Conservation (phyloP, 2,113 vertebrate genomes). For the Marmota flaviventris region DNA sequence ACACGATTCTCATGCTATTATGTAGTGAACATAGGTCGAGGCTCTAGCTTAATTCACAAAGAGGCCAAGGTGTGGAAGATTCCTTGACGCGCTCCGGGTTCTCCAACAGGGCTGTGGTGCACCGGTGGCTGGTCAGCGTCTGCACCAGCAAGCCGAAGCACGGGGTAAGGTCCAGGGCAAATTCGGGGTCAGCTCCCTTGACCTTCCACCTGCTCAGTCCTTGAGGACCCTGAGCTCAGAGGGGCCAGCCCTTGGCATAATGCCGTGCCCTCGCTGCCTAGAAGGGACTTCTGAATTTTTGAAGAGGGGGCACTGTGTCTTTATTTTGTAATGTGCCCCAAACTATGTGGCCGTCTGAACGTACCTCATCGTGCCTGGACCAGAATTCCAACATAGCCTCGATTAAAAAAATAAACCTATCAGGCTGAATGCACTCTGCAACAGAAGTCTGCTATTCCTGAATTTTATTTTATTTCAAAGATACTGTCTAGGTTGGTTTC, state of each 20-base stretch:
- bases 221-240: neutral
- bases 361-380: neutral
- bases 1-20: neutral
- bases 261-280: neutral
- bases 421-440: neutral
- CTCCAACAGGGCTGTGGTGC: fast-evolving
- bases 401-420: neutral
- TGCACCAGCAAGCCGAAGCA: no score
- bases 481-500: neutral
- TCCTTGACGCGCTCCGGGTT: fast-evolving
- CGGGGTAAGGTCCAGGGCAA: fast-evolving
- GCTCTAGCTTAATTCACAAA: neutral
- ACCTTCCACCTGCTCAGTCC: fast-evolving
- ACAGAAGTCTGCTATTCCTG: neutral
- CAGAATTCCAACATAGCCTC: neutral
- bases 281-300: neutral
- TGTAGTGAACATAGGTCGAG: fast-evolving
- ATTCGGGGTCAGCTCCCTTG: fast-evolving
- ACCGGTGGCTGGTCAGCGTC: fast-evolving
- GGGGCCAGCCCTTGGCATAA: neutral
- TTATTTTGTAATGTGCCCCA: neutral
- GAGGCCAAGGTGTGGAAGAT: neutral
- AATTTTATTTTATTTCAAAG: neutral
- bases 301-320: fast-evolving
- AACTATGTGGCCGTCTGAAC: neutral